Evolutionary conservation across 2,797 vertebrate species (phyloP).

Genomic region (Hydrocynus forskahlii): DNA sequence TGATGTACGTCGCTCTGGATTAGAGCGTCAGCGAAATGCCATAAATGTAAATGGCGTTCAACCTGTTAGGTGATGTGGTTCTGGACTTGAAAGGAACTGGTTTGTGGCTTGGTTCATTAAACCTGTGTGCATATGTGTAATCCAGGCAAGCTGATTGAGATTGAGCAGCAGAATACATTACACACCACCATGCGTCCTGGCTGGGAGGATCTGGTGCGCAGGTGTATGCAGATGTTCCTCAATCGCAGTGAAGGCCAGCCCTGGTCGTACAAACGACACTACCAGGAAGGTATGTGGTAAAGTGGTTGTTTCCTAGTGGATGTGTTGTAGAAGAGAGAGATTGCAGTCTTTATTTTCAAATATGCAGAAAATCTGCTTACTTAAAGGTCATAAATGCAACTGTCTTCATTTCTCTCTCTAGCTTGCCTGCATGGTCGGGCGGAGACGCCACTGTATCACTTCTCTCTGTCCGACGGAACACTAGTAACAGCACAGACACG

Average conservation of each 20-base stretch:
- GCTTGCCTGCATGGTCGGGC: conserved; percentile 91
- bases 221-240: conserved; percentile 97
- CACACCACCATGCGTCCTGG: conserved; percentile 95
- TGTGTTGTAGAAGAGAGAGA: background rate
- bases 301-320: background rate
- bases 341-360: no score
- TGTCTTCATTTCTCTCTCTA: conserved; percentile 60
- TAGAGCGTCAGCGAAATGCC: no score
- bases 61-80: background rate
- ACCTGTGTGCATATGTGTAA: conserved; percentile 30
- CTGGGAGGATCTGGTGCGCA: conserved; percentile 93
- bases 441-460: conserved; percentile 93
- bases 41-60: background rate
- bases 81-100: background rate
- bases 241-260: conserved; percentile 91
- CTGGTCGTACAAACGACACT: conserved; percentile 95
- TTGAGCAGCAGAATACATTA: conserved; percentile 89
- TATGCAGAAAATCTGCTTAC: background rate
- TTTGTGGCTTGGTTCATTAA: background rate
- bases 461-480: conserved; percentile 94
- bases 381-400: background rate
- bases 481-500: conserved; percentile 94
- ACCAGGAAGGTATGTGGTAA: conserved; percentile 87
- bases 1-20: no score
- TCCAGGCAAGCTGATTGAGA: conserved; percentile 95